Evolutionary conservation across 2,888 invertebrate genomes (phyloP), one percentile per base, ranked within the genome.

Genomic region (Sesamia inferens): DNA sequence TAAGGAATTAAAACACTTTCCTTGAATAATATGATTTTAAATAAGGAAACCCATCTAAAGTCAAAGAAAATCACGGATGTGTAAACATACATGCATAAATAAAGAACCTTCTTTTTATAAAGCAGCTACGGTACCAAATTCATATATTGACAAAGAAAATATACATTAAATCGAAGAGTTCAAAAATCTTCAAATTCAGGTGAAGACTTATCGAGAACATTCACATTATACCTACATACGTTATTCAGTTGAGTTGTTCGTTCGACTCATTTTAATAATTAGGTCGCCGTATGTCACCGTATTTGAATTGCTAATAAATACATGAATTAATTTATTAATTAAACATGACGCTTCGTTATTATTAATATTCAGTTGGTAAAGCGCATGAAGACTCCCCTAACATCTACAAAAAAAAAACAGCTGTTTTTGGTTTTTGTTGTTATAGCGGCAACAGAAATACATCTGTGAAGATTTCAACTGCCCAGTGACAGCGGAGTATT

Each of bases 261-360:
- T 65, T 65, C 42, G 10, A 31, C 47, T 57, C 57, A 68, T 71
- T 79, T 82, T 61, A 57, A 76, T 72, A 82, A 68, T 65, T 74
- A 71, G 83, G 83, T 83, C 68, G 70, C 16, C 51, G 31, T 68
- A 74, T 74, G 74, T 79, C 83, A 79, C 47, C 63, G 10, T 39
- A 80, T 80, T 78, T 64, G 65, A 79, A 73, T 78, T 68, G 57
- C 57, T 70, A 82, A 80, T 82, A 64, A 78, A 82, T 80, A 67
- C 62, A 55, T 66, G 39, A 65, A 73, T 82, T 39, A 0, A 71
- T 82, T 78, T 24, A 71, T 77, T 47, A 65, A 1, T 11, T 39
- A 57, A 68, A 82, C 55, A 57, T 39, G 31, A 51, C 13, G 57
- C 59, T 68, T 42, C 24, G 13, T 64, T 57, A 6, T 76, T 57